Base-by-base conservation (phyloP, 23 tunicate genomes). In the Ascidia mentula region DNA sequence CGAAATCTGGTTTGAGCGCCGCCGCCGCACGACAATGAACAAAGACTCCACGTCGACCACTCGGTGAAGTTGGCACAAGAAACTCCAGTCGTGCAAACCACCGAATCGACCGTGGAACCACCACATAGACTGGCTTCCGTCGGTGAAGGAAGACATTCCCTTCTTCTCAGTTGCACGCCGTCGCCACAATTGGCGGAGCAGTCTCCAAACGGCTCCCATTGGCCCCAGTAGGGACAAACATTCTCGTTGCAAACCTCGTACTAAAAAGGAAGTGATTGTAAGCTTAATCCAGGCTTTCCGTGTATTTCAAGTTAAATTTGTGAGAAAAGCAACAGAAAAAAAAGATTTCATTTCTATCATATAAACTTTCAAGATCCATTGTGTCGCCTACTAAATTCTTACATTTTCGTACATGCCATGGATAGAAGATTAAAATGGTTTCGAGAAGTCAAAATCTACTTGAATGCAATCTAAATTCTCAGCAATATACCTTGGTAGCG, bases 1-100 rank as follows among this genome's bases (percentile, higher is more conserved):
- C 99, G 38, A 0, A 74, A 37, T 75, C 91, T 59, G 28, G 32
- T 65, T 34, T 82, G 40, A 0, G 72, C 53, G 31, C 99, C 99
- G 33, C 83, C 87, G n/a, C 95, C 99, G 65, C 99, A 95, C 0
- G 88, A 40, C 37, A 33, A 42, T 32, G 88, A 3, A 69, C 99
- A 95, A 12, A 0, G 45, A 13, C 76, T 85, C 37, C 72, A 81
- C 0, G 15, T 31, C 13, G 42, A 22, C 97, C 97, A 92, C 37
- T 79, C 74, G 13, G 73, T 24, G 76, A 77, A 92, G 9, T 31
- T 13, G 12, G 75, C 92, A 78, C 97, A 92, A 13, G 77, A 33
- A 0, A 31, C 36, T 40, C 22, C 26, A 37, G 36, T 33, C 34
- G 0, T 2, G 35, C 92, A 87, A 7, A 36, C 12, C 37, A 39